Percentiles rank a stretch among this genome's conserved stretches.
These are phyloP conservation scores for Patella caerulea DNA, from an alignment of 2,888 invertebrate genomes.

Conservation along the genomic window DNA sequence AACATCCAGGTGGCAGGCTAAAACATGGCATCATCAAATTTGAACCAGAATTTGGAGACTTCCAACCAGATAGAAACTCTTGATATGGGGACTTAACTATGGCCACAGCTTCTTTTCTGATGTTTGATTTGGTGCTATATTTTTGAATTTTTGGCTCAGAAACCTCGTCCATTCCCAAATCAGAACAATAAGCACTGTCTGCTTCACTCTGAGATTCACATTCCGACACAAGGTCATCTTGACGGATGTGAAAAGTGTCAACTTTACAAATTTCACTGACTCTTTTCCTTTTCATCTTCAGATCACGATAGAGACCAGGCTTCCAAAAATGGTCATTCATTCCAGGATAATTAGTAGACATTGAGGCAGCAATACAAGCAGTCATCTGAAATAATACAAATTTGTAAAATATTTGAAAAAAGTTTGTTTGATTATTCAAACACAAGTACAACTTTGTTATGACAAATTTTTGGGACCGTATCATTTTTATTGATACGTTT, in stretches of 20 bases:
- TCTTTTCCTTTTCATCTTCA: slow-evolving; percentile 95
- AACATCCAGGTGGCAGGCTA: slow-evolving; percentile 7
- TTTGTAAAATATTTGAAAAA: not conserved
- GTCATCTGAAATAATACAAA: slow-evolving; percentile 30
- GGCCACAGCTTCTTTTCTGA: not conserved
- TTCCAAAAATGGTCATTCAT: slow-evolving; percentile 13
- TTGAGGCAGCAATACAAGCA: slow-evolving; percentile 17
- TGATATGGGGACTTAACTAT: not conserved
- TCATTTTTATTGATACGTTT: too few relatives aligned
- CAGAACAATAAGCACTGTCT: slow-evolving; percentile 29
- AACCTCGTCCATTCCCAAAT: slow-evolving; percentile 45
- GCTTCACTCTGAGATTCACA: slow-evolving; percentile 48
- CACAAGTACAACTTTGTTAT: too few relatives aligned
- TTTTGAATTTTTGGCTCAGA: slow-evolving; percentile 19
- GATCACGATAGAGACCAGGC: slow-evolving; percentile 47
- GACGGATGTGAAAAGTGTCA: slow-evolving; percentile 42
- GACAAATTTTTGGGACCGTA: too few relatives aligned
- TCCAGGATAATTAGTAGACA: slow-evolving; percentile 16
- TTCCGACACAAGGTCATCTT: slow-evolving; percentile 36
- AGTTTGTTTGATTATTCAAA: too few relatives aligned
- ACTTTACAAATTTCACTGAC: slow-evolving; percentile 96
- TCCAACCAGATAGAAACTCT: not conserved
- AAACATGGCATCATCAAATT: not conserved
- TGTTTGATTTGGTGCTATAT: not conserved
- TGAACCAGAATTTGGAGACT: not conserved